A percentile compares a stretch with the other conserved stretches of the same genome.
Conservation (phyloP, 2,797 vertebrate genomes). For the Channallabes apus region DNA sequence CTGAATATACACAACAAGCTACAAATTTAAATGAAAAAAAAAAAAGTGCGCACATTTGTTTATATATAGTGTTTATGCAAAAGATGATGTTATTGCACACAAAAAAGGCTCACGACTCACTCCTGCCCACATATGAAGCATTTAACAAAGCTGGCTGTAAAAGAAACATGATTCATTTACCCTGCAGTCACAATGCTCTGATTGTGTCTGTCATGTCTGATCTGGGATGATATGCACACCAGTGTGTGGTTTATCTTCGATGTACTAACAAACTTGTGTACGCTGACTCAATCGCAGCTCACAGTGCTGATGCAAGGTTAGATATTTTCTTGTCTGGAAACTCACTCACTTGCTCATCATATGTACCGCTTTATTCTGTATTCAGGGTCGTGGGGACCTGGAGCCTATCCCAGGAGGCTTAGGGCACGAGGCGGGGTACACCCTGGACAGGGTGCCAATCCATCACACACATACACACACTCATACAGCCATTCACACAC, state of each 20-base stretch:
- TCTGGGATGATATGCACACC: background rate
- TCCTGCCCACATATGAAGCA: slow-evolving; percentile 12
- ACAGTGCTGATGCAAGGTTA: background rate
- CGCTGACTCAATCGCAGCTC: background rate
- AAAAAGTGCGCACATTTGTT: background rate
- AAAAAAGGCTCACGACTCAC: slow-evolving; percentile 16
- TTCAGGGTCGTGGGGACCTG: too few species aligned
- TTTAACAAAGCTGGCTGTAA: slow-evolving; percentile 6
- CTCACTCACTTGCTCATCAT: too few species aligned
- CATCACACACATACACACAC: too few species aligned
- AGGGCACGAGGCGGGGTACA: too few species aligned
- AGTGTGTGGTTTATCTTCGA: slow-evolving; percentile 10
- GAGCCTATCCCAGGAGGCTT: too few species aligned
- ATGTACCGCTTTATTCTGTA: too few species aligned
- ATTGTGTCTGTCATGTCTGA: slow-evolving; percentile 7
- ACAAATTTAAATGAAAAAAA: background rate
- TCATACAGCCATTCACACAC: too few species aligned
- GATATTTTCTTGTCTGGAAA: slow-evolving; percentile 20
- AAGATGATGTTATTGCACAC: background rate
- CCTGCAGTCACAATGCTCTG: slow-evolving; percentile 17
- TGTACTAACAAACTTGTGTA: background rate
- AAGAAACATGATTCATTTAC: slow-evolving; percentile 22
- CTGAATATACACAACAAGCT: background rate
- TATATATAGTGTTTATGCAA: background rate
- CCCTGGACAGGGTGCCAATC: too few species aligned